Evolutionary conservation across 2,113 vertebrate genomes (phyloP), one percentile per base, ranked within the genome.

Genomic region (Saccopteryx leptura): DNA sequence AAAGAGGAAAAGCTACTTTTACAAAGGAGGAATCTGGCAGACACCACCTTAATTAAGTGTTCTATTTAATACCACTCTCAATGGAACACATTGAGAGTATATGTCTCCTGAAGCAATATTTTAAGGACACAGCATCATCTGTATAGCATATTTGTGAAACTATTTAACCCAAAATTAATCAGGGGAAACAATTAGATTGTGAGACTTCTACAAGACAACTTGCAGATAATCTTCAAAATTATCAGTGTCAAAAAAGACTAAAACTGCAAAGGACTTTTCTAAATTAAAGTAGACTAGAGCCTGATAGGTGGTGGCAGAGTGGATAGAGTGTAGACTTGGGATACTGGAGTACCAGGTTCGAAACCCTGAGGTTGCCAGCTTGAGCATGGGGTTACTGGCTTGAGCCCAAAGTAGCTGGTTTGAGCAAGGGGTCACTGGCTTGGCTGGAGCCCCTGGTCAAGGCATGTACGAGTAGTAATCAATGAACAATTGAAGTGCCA

Each of bases 251-350:
- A 66, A 58, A 79, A 86, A 81, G 54, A 86, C 10, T 50, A 31
- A 91, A 68, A 63, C 83, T 19, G 46, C 13, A 56, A 68, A 78
- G 12, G 10, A 52, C 33, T 88, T 88, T 58, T 79, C 65, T 88
- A 95, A 93, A 93, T 88, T 85, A 91, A 96, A 56, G 31, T 46
- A 61, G 18, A 48, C 17, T 78, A 92, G 69, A 88, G 79, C 39
- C 39, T 39, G 39, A 39, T 39, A 39, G 39, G 39, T 39, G 39
- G 39, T 39, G 39, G 39, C 39, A 39, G 39, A 39, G 39, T 39
- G 39, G 39, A 39, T 39, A 39, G 39, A 39, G 39, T 39, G 39
- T 39, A 39, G 39, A 39, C 39, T 39, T 39, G 39, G 39, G 39
- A 39, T 39, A 39, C 3, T 39, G 39, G 39, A 3, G 39, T 39